These are phyloP conservation scores for Shargacucullia verbasci DNA, from an alignment of 2,888 invertebrate species.

Conservation along the genomic window DNA sequence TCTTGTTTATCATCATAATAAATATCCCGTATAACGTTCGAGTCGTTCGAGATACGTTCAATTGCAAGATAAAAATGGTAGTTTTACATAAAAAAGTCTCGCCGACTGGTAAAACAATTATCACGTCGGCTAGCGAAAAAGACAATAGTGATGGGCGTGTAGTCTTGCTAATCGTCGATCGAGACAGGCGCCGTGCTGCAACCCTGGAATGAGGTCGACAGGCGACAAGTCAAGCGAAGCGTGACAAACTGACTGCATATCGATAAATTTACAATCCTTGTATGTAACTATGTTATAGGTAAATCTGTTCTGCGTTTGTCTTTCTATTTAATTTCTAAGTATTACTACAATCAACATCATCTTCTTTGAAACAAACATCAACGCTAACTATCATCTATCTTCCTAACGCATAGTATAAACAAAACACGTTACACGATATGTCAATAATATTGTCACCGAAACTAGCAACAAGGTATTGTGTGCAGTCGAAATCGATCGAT, in stretches of 20 bases:
- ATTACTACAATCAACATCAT: conserved; percentile 24
- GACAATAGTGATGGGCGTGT: conserved; percentile 81
- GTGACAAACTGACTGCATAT: conserved; percentile 64
- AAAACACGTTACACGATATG: conserved; percentile 40
- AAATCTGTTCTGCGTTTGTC: not conserved
- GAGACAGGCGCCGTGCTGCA: conserved; percentile 74
- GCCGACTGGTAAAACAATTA: conserved; percentile 60
- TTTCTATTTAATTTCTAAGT: no score
- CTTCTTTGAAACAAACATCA: conserved; percentile 14
- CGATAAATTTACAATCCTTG: conserved; percentile 69
- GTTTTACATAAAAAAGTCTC: conserved; percentile 22
- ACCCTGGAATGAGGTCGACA: conserved; percentile 73
- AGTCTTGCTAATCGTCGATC: conserved; percentile 72
- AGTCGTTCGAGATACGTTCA: conserved; percentile 9
- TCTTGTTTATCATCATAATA: conserved; percentile 34
- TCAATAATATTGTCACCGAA: conserved; percentile 56
- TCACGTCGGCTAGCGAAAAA: conserved; percentile 62
- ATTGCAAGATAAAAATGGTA: conserved; percentile 21
- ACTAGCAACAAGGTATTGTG: conserved; percentile 62
- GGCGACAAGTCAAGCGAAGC: conserved; percentile 71
- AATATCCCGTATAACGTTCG: conserved; percentile 26
- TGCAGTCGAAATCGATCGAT: conserved; percentile 64
- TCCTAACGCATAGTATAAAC: conserved; percentile 39
- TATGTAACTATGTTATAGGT: conserved; percentile 55
- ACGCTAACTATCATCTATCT: conserved; percentile 28